Evolutionary conservation across 2,888 invertebrate genomes (phyloP), one percentile per base, ranked within the genome.

Genomic region (Athalia rosae): DNA sequence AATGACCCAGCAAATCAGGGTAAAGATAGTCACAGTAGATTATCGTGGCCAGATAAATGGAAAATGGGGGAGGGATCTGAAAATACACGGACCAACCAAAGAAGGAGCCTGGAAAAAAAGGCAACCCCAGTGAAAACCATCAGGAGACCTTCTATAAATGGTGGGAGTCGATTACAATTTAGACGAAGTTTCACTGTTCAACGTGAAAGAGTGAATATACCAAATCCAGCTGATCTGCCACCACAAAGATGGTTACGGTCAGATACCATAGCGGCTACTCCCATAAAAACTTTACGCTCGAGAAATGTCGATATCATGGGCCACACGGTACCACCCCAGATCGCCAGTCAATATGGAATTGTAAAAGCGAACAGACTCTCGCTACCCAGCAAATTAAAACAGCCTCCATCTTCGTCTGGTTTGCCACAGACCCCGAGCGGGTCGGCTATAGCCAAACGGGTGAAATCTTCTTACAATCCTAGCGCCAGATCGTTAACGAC

Each of bases 1-100:
- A 87, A 92, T 86, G 90, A 92, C 81, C 89, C 92, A 5, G 81
- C 87, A 47, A 91, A 90, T 82, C 90, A 90, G 78, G 86, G 87
- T 77, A 84, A 87, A 62, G 81, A 80, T 15, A 84, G 77, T 4
- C 84, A 87, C n/a, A 86, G 86, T 11, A 88, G 86, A 64, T 76
- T 89, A 0, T 83, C 88, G 0, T 86, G 89, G 3, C 81, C 88
- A 4, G 88, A 84, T 50, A 74, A 74, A 74, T 74, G 74, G 74
- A 61, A 59, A 48, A 61, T 74, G 4, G 53, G 53, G 7, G 74
- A 74, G 74, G 62, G 74, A 41, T 8, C 48, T 50, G 62, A 59
- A 61, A 74, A 62, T 50, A 74, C 74, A 48, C 47, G 61, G 13
- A 85, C 84, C 3, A 88, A 87, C 77, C 88, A 89, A 71, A 84